Evolutionary conservation across 2,888 invertebrate genomes (phyloP), one percentile per base, ranked within the genome.

Genomic region (Oscheius sp.): DNA sequence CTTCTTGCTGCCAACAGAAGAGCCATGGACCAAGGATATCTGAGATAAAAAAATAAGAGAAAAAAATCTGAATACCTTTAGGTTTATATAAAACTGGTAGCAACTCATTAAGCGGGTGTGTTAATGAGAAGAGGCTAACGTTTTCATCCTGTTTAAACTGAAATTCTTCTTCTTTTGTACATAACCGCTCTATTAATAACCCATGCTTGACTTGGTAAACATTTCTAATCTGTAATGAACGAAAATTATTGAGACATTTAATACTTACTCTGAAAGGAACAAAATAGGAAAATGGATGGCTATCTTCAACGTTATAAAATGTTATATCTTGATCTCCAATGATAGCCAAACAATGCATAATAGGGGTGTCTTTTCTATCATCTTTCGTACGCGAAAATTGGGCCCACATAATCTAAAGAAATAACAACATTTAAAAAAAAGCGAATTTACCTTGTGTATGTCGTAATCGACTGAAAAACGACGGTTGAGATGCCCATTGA

Each of bases 61-160:
- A 18, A 18, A 69, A 23, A 6, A 45, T n/a, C 21, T 16, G 2
- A 9, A 35, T 45, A 73, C 70, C 70, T 27, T 25, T 41, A 2
- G 43, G 41, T 45, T 53, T 43, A 66, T 78, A 81, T 18, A 83
- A 76, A 12, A 83, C 78, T 3, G 83, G 81, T 12, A 79, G 69
- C 13, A 81, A 59, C 68, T 83, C 83, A 53, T 77, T 77, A 49
- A 80, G 78, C 1, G 81, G 83, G 16, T 80, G 79, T 0, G 83
- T 76, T 13, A 83, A 71, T 12, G 81, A 80, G 69, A 78, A 81
- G 13, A 83, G 69, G 41, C 69, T 56, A 29, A 73, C 52, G 16
- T 52, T 41, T 25, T 73, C 69, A 27, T 66, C 56, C 45, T 49
- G 59, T 35, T 59, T 49, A n/a, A 41, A 5, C 1, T 27, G 6